These are phyloP conservation scores for Clupea harengus DNA, from an alignment of 2,113 vertebrate genomes.

Conservation along the genomic window DNA sequence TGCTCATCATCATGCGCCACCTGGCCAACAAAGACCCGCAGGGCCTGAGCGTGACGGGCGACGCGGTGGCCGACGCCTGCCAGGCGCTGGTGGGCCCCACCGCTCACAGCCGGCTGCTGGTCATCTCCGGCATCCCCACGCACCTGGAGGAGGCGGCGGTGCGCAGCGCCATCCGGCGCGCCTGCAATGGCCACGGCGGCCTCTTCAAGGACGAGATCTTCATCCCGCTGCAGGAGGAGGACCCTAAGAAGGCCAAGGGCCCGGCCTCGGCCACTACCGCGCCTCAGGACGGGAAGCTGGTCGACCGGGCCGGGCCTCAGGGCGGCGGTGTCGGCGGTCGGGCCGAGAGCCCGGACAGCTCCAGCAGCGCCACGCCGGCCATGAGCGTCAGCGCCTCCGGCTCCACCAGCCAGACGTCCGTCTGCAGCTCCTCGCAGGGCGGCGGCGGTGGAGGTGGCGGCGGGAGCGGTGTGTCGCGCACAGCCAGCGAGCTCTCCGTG, in stretches of 20 bases:
- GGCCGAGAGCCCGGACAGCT: slow-evolving; percentile 85
- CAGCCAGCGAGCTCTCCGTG: slow-evolving; percentile 82
- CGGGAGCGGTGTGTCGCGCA: slow-evolving; percentile 71
- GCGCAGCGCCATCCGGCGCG: slow-evolving; percentile 87
- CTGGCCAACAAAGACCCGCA: slow-evolving; percentile 91
- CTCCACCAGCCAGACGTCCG: slow-evolving; percentile 90
- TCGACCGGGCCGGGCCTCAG: slow-evolving; percentile 62
- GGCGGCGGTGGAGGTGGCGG: not conserved
- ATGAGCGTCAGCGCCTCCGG: slow-evolving; percentile 88
- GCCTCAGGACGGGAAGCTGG: slow-evolving; percentile 70
- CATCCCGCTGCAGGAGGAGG: slow-evolving; percentile 90
- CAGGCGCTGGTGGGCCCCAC: slow-evolving; percentile 92
- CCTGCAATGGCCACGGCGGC: slow-evolving; percentile 91
- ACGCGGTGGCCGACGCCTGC: slow-evolving; percentile 89
- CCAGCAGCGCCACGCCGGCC: slow-evolving; percentile 87
- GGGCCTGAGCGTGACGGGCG: slow-evolving; percentile 88
- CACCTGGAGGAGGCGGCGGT: slow-evolving; percentile 90
- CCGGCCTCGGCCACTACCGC: slow-evolving; percentile 62
- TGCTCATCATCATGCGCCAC: slow-evolving; percentile 94
- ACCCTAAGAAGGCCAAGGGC: slow-evolving; percentile 80
- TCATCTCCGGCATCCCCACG: slow-evolving; percentile 93
- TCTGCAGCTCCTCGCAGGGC: slow-evolving; percentile 89
- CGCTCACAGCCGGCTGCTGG: slow-evolving; percentile 88
- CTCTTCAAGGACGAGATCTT: slow-evolving; percentile 96
- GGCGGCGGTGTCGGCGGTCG: slow-evolving; percentile 64